These are phyloP conservation scores for Mobula birostris DNA, from an alignment of 2,113 vertebrate genomes.

Conservation along the genomic window DNA sequence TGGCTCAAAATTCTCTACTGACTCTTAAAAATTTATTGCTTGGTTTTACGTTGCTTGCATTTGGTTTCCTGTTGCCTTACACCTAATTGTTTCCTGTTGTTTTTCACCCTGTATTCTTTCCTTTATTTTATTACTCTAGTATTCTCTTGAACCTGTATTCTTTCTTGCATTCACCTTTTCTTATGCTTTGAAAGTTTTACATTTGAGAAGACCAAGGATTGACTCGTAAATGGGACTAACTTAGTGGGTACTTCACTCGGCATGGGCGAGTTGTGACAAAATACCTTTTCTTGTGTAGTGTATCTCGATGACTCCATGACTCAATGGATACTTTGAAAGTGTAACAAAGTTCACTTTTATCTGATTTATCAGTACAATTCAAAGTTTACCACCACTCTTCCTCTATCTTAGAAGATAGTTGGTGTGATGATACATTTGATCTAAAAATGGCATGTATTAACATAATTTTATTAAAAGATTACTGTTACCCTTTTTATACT, in stretches of 20 bases:
- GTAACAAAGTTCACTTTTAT: neutral
- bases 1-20: neutral
- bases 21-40: neutral
- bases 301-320: neutral
- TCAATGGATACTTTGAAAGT: neutral
- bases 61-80: too few relatives aligned
- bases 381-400: neutral
- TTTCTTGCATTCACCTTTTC: neutral
- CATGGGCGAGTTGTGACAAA: too few relatives aligned
- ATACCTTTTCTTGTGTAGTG: too few relatives aligned
- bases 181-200: neutral
- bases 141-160: neutral
- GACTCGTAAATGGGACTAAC: too few relatives aligned
- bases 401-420: neutral
- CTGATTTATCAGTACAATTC: neutral
- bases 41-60: neutral
- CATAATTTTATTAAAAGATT: neutral
- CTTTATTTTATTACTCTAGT: neutral
- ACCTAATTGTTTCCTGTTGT: too few relatives aligned
- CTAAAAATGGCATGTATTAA: neutral
- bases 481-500: neutral
- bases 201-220: neutral
- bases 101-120: neutral
- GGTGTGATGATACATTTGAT: neutral
- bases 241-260: too few relatives aligned